Base-by-base conservation (phyloP, 1,140 invertebrate species). In the Cydia fagiglandana region DNA sequence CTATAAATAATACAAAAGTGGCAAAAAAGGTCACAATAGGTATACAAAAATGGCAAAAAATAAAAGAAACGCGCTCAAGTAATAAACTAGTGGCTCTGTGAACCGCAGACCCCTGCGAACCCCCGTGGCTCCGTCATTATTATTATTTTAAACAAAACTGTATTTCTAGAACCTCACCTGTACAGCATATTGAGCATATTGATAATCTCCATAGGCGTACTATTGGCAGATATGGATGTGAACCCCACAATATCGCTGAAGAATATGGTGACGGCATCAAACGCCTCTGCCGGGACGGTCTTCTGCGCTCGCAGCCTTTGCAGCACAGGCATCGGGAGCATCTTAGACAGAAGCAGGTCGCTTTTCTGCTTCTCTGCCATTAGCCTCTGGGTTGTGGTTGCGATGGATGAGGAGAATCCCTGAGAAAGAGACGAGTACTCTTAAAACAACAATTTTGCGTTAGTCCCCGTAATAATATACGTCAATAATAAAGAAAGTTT, bases 191-290 rank as follows among this genome's bases (percentile, higher is more conserved):
- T 91, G 64, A 93, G 88, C 89, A 91, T 92, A 79, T 88, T 90
- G 50, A 90, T 92, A 77, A 96, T 95, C 89, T 97, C 96, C 87
- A 97, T 94, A 10, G 96, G 96, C 5, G 96, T 96, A 81, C 95
- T 96, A 61, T 94, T 94, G 4, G 96, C 96, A 2, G 96, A 95
- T 79, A 97, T 95, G 84, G 95, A 95, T 17, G 96, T 97, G 87
- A 97, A 97, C 0, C 96, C 96, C 30, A 97, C 96, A 75, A 97
- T 97, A 82, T 97, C 96, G 76, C 96, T 96, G 88, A 97, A 97
- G 92, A 96, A 97, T 74, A 97, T 95, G 0, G 96, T 96, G 9
- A 96, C 96, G 7, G 94, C 93, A 45, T 96, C 95, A 80, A 95
- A 96, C 64, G 94, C 94, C 85, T 96, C 95, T 2, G 96, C 95